These are phyloP conservation scores for Pteronura brasiliensis DNA, from an alignment of 2,113 vertebrate genomes.

Conservation along the genomic window DNA sequence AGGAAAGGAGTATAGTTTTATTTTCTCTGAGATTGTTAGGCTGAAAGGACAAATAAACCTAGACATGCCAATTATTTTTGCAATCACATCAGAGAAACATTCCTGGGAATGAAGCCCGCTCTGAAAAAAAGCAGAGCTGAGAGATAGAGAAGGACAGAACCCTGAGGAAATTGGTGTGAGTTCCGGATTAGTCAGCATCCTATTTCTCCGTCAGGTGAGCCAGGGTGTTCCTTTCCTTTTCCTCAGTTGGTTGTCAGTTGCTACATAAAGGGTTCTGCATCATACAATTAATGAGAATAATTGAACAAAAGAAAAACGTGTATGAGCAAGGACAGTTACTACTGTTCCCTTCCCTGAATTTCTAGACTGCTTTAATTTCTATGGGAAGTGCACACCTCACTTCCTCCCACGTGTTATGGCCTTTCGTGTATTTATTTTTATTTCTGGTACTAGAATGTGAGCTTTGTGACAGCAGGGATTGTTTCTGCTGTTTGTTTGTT, in stretches of 20 bases:
- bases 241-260: neutral
- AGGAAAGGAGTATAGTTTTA: neutral
- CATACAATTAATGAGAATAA: neutral
- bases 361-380: neutral
- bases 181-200: neutral
- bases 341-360: neutral
- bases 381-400: neutral
- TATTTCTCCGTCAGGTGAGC: neutral
- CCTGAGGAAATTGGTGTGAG: neutral
- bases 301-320: neutral
- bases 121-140: neutral
- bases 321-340: neutral
- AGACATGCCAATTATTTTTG: neutral
- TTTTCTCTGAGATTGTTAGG: conserved; percentile 10
- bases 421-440: neutral
- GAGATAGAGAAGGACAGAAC: neutral
- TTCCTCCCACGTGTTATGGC: neutral
- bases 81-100: neutral
- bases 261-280: neutral
- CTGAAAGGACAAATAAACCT: neutral
- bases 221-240: neutral
- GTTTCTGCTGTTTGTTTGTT: neutral
- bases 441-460: neutral
- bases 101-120: neutral
- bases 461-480: neutral